Base-by-base conservation (phyloP, 2,888 invertebrate species). In the Pecten maximus region DNA sequence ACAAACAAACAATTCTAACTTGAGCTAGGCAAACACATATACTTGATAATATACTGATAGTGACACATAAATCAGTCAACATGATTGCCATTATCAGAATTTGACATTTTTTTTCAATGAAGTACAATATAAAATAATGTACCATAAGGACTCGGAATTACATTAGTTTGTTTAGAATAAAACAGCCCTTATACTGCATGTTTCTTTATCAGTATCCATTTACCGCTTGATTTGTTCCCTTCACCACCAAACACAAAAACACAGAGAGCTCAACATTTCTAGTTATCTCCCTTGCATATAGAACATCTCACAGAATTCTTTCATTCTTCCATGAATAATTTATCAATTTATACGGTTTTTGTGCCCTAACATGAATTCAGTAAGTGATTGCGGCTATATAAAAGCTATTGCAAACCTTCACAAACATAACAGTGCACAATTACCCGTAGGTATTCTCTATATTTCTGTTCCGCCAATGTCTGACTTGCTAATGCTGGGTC, bases 391-490 rank as follows among this genome's bases (percentile, higher is more conserved):
- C 74, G 15, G 74, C 74, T 74, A 74, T 74, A 74, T 35, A 74
- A 74, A 74, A 74, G 74, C 74, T 74, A 74, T 35, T 74, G 74
- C 74, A 74, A 74, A 74, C 74, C 2, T 28, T 74, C 74, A 74
- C 74, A 74, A 74, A 28, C 74, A 28, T 28, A 6, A 12, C 44
- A 28, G 74, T 74, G 74, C 74, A 74, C 35, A 28, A 35, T 74
- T 74, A 74, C 74, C 74, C 74, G 28, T 3, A 74, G 74, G 74
- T 74, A 74, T 74, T 74, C 74, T 74, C 74, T 74, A 74, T 74
- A 74, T 74, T 74, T 74, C 74, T 74, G 2, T 74, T 74, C 74
- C 74, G 74, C 74, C 74, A 74, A 8, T 74, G 74, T 74, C 74
- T 35, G 74, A 74, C 74, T 35, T 3, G 28, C 23, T 74, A 74